These are phyloP conservation scores for Poecilia gillii DNA, from an alignment of 2,797 vertebrate genomes.

Conservation along the genomic window DNA sequence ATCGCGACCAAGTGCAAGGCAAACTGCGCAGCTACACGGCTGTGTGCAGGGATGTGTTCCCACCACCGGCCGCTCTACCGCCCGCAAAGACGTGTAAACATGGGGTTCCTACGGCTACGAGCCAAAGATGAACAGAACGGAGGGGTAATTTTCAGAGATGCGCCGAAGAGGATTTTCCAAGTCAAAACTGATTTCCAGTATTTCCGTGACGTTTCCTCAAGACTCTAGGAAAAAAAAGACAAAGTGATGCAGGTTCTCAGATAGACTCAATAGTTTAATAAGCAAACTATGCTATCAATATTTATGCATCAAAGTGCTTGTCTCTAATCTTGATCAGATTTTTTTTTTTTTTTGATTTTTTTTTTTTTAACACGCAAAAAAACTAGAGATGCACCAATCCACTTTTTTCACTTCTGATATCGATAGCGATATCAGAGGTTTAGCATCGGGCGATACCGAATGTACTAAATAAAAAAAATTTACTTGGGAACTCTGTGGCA, in stretches of 20 bases:
- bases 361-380: too few species aligned
- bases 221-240: too few species aligned
- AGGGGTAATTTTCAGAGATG: neutral
- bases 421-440: too few species aligned
- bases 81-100: neutral
- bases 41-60: neutral
- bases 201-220: neutral
- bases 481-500: too few species aligned
- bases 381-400: too few species aligned
- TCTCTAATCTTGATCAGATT: neutral
- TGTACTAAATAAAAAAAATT: too few species aligned
- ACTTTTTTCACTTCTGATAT: too few species aligned
- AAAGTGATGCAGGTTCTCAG: neutral
- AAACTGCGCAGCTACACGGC: neutral
- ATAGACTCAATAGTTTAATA: neutral
- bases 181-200: neutral
- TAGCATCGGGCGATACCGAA: too few species aligned
- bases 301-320: neutral
- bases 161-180: neutral
- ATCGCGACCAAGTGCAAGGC: neutral
- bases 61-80: neutral
- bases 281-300: neutral
- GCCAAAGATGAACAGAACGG: neutral
- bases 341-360: too few species aligned
- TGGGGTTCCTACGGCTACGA: neutral